Conservation (phyloP, 2,797 vertebrate species). For the Micromesistius poutassou region DNA sequence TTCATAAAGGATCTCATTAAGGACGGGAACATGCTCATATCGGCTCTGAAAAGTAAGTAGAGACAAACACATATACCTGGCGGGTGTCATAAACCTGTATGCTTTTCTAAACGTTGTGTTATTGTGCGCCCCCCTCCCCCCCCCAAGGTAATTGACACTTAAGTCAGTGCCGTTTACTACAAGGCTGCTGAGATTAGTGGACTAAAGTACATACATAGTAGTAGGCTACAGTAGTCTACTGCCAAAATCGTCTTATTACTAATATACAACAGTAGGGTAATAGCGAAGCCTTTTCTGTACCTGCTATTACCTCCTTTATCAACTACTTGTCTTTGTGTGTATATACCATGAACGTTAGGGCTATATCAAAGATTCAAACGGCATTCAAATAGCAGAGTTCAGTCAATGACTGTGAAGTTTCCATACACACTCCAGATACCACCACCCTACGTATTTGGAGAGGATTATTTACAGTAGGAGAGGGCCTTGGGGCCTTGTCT, state of each 20-base stretch:
- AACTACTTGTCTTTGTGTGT: background rate
- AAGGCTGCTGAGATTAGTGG: background rate
- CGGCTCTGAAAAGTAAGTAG: slow-evolving; percentile 88
- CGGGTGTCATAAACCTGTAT: too few relatives aligned
- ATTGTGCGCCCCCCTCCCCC: background rate
- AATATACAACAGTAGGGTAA: background rate
- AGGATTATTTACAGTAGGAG: background rate
- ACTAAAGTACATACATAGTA: background rate
- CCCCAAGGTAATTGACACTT: background rate
- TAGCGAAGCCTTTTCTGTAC: background rate
- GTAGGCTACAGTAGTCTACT: too few relatives aligned
- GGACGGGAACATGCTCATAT: slow-evolving; percentile 91
- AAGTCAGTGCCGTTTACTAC: background rate
- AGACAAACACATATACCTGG: too few relatives aligned
- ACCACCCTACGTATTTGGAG: background rate
- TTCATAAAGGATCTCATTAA: slow-evolving; percentile 97
- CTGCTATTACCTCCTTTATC: background rate
- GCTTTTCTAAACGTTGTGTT: slow-evolving; percentile 1
- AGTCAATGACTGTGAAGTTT: background rate
- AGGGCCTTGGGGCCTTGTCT: background rate
- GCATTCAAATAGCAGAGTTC: background rate
- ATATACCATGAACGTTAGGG: background rate
- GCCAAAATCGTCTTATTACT: too few relatives aligned
- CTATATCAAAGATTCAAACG: background rate
- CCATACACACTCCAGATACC: background rate